Base-by-base conservation (phyloP, 2,113 vertebrate species). In the Athene cunicularia region DNA sequence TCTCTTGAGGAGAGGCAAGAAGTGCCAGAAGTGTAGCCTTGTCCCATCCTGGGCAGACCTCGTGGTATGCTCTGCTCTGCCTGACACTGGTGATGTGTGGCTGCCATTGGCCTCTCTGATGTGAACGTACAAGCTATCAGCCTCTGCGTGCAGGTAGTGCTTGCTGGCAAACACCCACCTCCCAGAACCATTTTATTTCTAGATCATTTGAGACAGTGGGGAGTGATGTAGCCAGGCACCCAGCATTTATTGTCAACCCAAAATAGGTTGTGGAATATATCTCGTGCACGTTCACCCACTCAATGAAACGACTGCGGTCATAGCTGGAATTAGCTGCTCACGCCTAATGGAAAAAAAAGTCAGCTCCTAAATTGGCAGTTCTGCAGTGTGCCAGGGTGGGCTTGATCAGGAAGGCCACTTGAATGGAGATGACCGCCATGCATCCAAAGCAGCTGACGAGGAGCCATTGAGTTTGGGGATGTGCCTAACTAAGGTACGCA, bases 261-360 rank as follows among this genome's bases (percentile, higher is more conserved):
- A 87, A 96, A 97, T 97, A 97, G 86, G 41, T 10, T 84, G 59
- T 93, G 77, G 74, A 93, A 93, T 85, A 92, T 37, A 73, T 95
- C 93, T 87, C 12, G 8, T 58, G 82, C 93, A 53, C 8, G 1
- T 91, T 95, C 27, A 2, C 96, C 86, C 89, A 81, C 91, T 93
- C 87, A 76, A 67, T 80, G 81, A 97, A 96, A 90, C 0, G 47
- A 45, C 81, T 82, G 89, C 3, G 1, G 66, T 94, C 94, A 95
- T 97, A 80, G 89, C 93, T 95, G 89, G 84, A 95, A 97, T 97
- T 96, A 97, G 91, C 89, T 86, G 71, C 81, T 91, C 77, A 55
- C 1, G 81, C 74, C 66, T 87, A 80, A 95, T 72, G 94, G 91
- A 95, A 95, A 97, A 80, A 82, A 85, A 93, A 95, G 73, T 91